A percentile compares a stretch with the other conserved stretches of the same genome.
Conservation (phyloP, 2,113 vertebrate species). For the Gavialis gangeticus region DNA sequence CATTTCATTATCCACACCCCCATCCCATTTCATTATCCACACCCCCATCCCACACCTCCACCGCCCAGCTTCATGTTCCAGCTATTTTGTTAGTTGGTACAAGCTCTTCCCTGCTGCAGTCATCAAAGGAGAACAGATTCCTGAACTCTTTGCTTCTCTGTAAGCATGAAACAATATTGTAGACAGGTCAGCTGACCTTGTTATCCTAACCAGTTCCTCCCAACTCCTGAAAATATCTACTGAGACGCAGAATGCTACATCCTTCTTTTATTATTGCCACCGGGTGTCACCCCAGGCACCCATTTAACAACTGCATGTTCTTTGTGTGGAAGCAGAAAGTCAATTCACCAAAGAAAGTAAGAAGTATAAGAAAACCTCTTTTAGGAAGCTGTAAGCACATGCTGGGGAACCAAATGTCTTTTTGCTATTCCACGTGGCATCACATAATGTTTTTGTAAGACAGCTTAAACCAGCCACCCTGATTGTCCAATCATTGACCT, state of each 20-base stretch:
- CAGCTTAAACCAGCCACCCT: neutral
- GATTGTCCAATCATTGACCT: neutral
- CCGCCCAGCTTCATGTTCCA: neutral
- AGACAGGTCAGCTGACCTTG: neutral
- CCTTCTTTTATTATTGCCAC: constrained; percentile 29
- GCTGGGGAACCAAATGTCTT: neutral
- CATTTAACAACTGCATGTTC: neutral
- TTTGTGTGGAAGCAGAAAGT: constrained; percentile 33
- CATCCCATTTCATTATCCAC: too few species aligned
- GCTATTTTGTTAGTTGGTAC: neutral
- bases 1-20: too few species aligned
- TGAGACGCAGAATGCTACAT: neutral
- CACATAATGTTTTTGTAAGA: neutral
- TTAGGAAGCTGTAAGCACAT: neutral
- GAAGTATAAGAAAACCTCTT: neutral
- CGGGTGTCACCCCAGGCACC: constrained; percentile 67
- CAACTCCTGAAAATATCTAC: neutral
- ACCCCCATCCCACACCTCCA: too few species aligned
- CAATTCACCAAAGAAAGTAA: neutral
- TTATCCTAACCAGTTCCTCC: neutral
- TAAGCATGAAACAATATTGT: neutral
- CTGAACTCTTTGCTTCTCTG: neutral
- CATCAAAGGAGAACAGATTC: neutral
- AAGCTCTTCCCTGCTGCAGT: neutral
- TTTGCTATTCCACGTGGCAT: neutral